Evolutionary conservation across 2,888 invertebrate genomes (phyloP).

Genomic region (Lycaena phlaeas): DNA sequence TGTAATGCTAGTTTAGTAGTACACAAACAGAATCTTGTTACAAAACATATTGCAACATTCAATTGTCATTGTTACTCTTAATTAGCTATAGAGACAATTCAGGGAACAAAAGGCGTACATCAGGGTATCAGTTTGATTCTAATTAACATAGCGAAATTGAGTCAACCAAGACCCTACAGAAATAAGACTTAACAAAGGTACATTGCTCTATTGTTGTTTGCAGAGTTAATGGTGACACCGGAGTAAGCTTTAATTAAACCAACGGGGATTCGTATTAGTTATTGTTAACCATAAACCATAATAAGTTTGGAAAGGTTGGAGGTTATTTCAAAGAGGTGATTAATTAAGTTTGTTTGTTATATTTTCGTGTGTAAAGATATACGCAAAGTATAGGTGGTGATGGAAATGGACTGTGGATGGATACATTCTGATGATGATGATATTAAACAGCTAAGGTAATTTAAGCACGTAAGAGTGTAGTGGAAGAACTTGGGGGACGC

Average conservation of each 20-base stretch:
- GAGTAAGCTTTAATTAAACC: conserved; percentile 64
- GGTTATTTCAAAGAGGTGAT: too few species aligned
- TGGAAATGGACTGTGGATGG: too few species aligned
- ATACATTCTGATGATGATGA: too few species aligned
- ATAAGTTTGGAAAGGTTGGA: too few species aligned
- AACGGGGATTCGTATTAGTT: conserved; percentile 46
- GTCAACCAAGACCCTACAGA: conserved; percentile 23
- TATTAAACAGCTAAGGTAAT: too few species aligned
- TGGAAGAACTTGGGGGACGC: too few species aligned
- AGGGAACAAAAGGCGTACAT: conserved; percentile 22
- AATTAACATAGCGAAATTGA: conserved; percentile 24
- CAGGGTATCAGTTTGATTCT: conserved; percentile 21
- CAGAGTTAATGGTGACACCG: conserved; percentile 60
- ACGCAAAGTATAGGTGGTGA: too few species aligned
- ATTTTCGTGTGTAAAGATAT: too few species aligned
- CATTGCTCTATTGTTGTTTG: conserved; percentile 32
- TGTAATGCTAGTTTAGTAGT: too few species aligned
- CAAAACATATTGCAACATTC: conserved; percentile 18
- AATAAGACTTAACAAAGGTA: conserved; percentile 44
- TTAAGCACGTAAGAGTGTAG: too few species aligned
- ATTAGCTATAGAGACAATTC: conserved; percentile 21
- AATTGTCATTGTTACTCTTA: conserved; percentile 17
- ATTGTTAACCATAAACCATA: conserved; percentile 33
- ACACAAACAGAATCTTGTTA: conserved; percentile 30
- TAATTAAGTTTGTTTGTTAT: too few species aligned